These are phyloP conservation scores for Procavia capensis DNA, from an alignment of 2,113 vertebrate species.

Conservation along the genomic window DNA sequence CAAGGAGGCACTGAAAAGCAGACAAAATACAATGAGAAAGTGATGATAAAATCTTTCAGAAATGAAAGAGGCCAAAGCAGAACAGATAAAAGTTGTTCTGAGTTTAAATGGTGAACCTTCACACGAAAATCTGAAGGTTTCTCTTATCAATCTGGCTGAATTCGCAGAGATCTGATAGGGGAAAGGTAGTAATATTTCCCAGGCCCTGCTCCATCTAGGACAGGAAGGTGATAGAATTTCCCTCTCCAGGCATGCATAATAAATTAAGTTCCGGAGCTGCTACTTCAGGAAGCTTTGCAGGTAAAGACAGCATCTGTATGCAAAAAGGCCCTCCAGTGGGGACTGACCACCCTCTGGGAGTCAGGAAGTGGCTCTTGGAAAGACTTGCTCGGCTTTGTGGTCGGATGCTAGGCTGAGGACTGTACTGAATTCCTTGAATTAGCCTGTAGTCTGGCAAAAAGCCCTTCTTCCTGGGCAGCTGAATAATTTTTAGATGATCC, in stretches of 20 bases:
- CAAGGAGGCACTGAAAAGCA: not conserved
- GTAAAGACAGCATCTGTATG: not conserved
- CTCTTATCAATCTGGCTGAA: not conserved
- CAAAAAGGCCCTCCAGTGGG: not conserved
- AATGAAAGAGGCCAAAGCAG: not conserved
- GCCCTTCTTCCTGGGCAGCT: constrained; percentile 64
- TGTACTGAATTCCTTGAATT: constrained; percentile 21
- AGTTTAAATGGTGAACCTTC: not conserved
- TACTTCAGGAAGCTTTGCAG: not conserved
- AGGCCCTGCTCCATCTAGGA: not conserved
- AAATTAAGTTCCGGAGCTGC: not conserved
- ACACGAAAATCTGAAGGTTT: not conserved
- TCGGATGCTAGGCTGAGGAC: not conserved
- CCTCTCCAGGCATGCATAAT: not conserved
- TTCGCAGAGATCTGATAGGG: not conserved
- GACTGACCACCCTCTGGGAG: not conserved
- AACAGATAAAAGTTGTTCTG: not conserved
- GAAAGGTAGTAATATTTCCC: not conserved
- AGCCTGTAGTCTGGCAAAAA: constrained; percentile 70
- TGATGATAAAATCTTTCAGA: not conserved
- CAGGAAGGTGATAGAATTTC: not conserved
- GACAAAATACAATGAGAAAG: not conserved
- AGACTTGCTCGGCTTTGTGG: not conserved
- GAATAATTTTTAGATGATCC: constrained; percentile 74
- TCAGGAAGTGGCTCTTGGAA: constrained; percentile 45